phyloP scores from a whole-genome alignment of 2,113 vertebrate species.

The Takifugu flavidus region DNA sequence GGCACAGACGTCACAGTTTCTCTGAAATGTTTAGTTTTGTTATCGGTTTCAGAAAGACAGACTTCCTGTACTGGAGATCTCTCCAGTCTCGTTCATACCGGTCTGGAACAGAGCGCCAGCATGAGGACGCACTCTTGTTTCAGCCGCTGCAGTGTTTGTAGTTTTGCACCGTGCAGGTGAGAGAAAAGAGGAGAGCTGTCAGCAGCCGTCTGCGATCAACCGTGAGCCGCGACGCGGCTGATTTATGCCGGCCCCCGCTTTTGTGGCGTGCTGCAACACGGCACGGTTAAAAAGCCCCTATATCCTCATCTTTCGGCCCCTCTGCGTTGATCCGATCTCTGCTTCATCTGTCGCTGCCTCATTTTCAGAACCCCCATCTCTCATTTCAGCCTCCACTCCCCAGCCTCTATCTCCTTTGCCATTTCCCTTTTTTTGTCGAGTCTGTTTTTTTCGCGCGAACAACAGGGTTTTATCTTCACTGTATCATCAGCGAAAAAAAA shows the following conservation, averaged over 20 bases:
- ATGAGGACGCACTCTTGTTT: conserved; percentile 2
- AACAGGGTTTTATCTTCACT: not conserved
- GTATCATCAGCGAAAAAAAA: not conserved
- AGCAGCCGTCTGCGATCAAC: conserved; percentile 20
- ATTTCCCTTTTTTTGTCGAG: conserved; percentile 8
- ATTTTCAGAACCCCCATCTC: conserved; percentile 26
- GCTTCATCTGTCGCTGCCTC: conserved; percentile 32
- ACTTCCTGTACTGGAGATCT: conserved; percentile 11
- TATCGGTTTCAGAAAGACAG: not conserved
- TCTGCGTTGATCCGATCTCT: conserved; percentile 11
- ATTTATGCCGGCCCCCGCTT: conserved; percentile 37
- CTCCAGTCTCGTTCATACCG: not conserved
- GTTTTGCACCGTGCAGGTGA: conserved; percentile 1
- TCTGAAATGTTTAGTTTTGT: not conserved
- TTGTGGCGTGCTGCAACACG: conserved; percentile 55
- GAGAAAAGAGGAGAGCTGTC: conserved; percentile 13
- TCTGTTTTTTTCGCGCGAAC: not conserved
- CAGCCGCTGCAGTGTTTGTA: conserved; percentile 23
- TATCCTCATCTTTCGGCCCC: conserved; percentile 25
- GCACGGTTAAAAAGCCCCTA: conserved; percentile 37
- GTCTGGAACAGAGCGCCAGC: conserved; percentile 7
- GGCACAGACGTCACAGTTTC: not conserved
- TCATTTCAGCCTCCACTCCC: conserved; percentile 24
- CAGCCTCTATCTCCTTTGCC: conserved; percentile 4
- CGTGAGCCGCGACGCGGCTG: conserved; percentile 17